Evolutionary conservation across 35 echinoderm and acorn worm genomes (phyloP).

Genomic region (Diadema setosum): DNA sequence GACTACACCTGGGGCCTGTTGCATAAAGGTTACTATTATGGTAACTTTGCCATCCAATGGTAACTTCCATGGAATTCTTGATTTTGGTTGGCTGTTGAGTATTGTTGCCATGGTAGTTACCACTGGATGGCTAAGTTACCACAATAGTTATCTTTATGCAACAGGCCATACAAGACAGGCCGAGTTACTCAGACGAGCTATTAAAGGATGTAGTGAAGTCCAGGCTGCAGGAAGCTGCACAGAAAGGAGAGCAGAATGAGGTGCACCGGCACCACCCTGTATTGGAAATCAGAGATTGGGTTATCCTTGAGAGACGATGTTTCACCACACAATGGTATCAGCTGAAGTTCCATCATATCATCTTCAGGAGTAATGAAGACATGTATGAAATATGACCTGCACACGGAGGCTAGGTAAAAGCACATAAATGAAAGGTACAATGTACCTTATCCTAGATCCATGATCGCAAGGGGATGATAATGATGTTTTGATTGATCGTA

Average conservation of each 20-base stretch:
- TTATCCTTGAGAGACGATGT: not conserved
- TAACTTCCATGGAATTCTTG: too few species aligned
- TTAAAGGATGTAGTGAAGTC: not conserved
- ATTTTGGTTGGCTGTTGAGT: too few species aligned
- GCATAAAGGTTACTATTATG: too few species aligned
- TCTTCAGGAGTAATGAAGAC: not conserved
- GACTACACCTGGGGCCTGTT: not conserved
- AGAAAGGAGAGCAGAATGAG: not conserved
- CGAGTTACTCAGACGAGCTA: not conserved
- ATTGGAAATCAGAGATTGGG: not conserved
- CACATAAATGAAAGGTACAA: not conserved
- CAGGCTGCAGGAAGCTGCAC: not conserved
- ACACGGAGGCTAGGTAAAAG: not conserved
- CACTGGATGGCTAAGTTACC: too few species aligned
- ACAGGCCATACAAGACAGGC: too few species aligned
- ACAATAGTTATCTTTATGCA: too few species aligned
- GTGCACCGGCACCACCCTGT: not conserved
- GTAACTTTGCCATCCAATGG: too few species aligned
- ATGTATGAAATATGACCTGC: conserved; percentile 2
- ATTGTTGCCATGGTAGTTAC: too few species aligned
- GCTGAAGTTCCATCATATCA: not conserved
- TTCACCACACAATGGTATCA: not conserved
- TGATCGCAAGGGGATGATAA: not conserved
- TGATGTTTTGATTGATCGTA: not conserved
- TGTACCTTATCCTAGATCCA: not conserved